Base-by-base conservation (phyloP, 1,140 invertebrate species). In the Venustaconcha ellipsiformis region DNA sequence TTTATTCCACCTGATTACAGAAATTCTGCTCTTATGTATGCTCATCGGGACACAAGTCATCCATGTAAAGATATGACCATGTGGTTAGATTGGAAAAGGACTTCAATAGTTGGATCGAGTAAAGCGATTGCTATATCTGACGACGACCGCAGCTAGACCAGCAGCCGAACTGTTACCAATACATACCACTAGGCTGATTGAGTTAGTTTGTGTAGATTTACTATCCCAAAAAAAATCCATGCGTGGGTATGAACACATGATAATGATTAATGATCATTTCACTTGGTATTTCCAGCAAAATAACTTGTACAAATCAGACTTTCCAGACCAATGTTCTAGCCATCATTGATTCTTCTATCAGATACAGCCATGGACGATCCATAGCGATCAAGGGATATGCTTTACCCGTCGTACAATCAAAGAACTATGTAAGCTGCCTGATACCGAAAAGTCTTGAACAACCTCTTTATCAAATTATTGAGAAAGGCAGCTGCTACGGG, bases 381-480 rank as follows among this genome's bases (percentile, higher is more conserved):
- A 79, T 59, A 59, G 68, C 26, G 78, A 79, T 67, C 74, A 79
- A 77, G 74, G 70, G 17, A 17, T 56, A 5, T 67, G 76, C 57
- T 64, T 63, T 56, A 18, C 23, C 2, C 2, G 60, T 30, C 26
- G 48, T 18, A 18, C 26, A 15, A 69, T 69, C 13, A 11, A n/a
- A 14, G 67, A 69, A 23, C 57, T 57, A 1, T 69, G 67, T 58
- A 57, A 57, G 48, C 1, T 71, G 12, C 8, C 30, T 62, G 69
- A 37, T 26, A 37, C 62, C 11, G 1, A 13, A 60, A 62, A 62
- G 30, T 20, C 26, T 1, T 4, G 30, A n/a, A 71, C 67, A 18
- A 69, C 67, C 8, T 11, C 67, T 30, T 30, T 71, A 5, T 37
- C 69, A 62, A 26, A 2, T 59, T 15, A 60, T 60, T 3, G 69